These are phyloP conservation scores for Prenolepis imparis DNA, from an alignment of 2,888 invertebrate genomes.

Conservation along the genomic window DNA sequence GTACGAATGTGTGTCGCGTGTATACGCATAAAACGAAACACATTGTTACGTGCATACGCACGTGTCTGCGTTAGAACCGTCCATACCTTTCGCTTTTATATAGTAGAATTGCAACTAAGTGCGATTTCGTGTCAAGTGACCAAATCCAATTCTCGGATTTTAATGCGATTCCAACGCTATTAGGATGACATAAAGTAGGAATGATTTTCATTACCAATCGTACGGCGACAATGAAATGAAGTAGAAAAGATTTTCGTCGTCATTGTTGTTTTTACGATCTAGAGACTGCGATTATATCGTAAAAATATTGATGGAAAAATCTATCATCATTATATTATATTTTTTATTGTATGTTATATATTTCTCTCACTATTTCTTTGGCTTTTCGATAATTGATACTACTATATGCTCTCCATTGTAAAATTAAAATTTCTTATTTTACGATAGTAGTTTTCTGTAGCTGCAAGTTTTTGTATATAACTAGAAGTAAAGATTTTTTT, in stretches of 20 bases:
- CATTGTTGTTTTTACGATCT: conserved; percentile 18
- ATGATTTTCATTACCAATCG: conserved; percentile 49
- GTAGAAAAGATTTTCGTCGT: conserved; percentile 23
- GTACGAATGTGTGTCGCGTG: conserved; percentile 23
- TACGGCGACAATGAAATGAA: conserved; percentile 8
- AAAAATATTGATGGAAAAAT: conserved; percentile 19
- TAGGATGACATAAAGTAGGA: conserved; percentile 37
- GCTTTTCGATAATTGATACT: neutral
- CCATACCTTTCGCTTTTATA: conserved; percentile 41
- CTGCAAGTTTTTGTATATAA: neutral
- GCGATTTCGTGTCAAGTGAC: conserved; percentile 65
- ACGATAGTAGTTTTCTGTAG: neutral
- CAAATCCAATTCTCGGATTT: conserved; percentile 61
- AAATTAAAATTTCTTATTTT: conserved; percentile 2
- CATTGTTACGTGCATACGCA: conserved; percentile 7
- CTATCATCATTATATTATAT: conserved; percentile 4
- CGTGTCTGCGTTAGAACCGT: conserved; percentile 14
- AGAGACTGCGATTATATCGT: neutral
- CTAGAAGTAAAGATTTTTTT: neutral
- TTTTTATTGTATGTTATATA: conserved; percentile 11
- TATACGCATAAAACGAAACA: conserved; percentile 41
- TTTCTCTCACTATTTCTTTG: neutral
- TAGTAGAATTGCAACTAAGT: conserved; percentile 56
- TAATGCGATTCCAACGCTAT: conserved; percentile 51
- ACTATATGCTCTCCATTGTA: neutral